Evolutionary conservation across 2,888 invertebrate genomes (phyloP).

Genomic region (Caenorhabditis sp.): DNA sequence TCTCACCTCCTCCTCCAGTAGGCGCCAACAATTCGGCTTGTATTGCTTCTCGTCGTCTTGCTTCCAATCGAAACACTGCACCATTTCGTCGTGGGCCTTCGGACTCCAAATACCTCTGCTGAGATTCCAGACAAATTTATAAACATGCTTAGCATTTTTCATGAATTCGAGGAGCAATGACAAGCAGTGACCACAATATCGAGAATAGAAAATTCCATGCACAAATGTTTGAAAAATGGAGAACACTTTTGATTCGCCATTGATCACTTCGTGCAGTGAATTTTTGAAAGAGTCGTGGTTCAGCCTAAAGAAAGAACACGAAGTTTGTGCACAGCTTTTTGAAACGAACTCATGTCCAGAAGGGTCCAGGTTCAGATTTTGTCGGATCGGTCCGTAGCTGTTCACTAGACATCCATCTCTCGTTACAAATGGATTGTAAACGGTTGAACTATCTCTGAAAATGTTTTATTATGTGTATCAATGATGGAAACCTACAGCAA

Average conservation of each 20-base stretch:
- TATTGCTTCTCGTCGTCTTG: background rate
- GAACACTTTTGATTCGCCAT: background rate
- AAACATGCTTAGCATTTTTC: background rate
- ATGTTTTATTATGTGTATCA: background rate
- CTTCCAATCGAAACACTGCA: background rate
- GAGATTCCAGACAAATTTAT: background rate
- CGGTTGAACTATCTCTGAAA: background rate
- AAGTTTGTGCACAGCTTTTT: background rate
- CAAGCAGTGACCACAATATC: conserved; percentile 13
- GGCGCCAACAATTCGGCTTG: conserved; percentile 5
- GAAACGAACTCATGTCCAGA: background rate
- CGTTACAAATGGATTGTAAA: background rate
- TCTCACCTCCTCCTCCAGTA: too few species aligned
- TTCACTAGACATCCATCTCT: background rate
- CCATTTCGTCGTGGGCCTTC: background rate
- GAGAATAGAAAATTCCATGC: background rate
- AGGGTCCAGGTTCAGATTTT: background rate
- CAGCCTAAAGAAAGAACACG: background rate
- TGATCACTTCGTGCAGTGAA: background rate
- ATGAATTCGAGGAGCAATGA: background rate
- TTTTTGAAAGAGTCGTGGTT: background rate
- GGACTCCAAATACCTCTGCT: conserved; percentile 19
- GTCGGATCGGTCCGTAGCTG: background rate
- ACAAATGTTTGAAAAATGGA: conserved; percentile 1
- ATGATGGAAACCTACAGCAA: background rate